Conservation (phyloP, 2,888 invertebrate genomes). For the Julus scandinavius region DNA sequence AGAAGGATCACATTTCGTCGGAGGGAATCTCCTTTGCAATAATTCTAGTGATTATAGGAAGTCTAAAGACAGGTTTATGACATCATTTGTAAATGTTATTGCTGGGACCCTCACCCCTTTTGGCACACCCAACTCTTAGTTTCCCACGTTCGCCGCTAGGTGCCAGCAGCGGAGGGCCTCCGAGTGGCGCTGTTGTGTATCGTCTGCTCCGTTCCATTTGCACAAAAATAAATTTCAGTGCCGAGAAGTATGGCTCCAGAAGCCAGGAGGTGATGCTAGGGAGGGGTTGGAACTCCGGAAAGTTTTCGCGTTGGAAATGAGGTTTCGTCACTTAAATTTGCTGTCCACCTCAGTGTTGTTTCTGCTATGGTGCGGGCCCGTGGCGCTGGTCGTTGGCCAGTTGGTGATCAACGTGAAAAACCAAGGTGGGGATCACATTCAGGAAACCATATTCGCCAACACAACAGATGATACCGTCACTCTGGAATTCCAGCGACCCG, state of each 20-base stretch:
- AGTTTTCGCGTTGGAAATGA: constrained; percentile 47
- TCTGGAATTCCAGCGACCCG: constrained; percentile 88
- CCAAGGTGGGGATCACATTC: constrained; percentile 92
- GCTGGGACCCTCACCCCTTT: too few relatives aligned
- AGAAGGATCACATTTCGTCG: too few relatives aligned
- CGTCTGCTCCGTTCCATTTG: constrained; percentile 6
- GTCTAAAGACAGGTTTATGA: too few relatives aligned
- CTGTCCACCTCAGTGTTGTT: constrained; percentile 30
- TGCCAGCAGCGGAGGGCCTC: too few relatives aligned
- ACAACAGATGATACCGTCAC: constrained; percentile 89
- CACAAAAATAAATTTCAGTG: not conserved
- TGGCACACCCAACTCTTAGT: too few relatives aligned
- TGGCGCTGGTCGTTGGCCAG: constrained; percentile 35
- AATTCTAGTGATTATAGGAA: too few relatives aligned
- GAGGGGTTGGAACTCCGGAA: constrained; percentile 26
- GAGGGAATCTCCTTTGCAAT: too few relatives aligned
- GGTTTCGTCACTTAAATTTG: constrained; percentile 18
- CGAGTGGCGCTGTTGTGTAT: too few relatives aligned
- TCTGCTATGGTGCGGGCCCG: constrained; percentile 12
- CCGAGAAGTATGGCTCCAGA: constrained; percentile 33
- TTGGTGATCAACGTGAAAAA: constrained; percentile 57
- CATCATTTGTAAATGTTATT: too few relatives aligned
- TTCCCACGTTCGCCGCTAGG: too few relatives aligned
- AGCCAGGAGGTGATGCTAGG: constrained; percentile 44
- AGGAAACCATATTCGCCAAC: constrained; percentile 91